Evolutionary conservation across 2,888 invertebrate species (phyloP), one percentile per base, ranked within the genome.

Genomic region (Rotaria macrura): DNA sequence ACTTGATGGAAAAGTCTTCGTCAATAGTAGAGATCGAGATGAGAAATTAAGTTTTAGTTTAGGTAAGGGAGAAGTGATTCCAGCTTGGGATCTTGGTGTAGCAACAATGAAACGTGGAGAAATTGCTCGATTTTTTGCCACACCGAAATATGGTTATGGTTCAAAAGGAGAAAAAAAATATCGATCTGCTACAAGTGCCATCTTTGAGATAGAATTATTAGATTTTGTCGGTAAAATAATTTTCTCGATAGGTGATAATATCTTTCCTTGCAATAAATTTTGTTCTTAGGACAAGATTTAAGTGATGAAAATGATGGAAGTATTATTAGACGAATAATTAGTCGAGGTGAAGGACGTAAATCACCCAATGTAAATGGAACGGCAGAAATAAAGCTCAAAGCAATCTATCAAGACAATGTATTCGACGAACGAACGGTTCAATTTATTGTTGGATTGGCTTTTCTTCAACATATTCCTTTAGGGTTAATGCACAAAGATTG

Each of bases 151-250:
- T 34, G 85, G 84, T 49, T 85, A 86, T 79, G 85, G 86, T 47
- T 14, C n/a, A 23, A 25, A 55, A 43, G 86, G 86, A 85, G 83
- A 79, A 17, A 65, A 29, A 17, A 86, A 85, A 86, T 91, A 91
- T 10, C 89, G 90, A 7, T 52, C 89, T 93, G 93, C 72, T 10
- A 65, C 84, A 23, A 74, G 14, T n/a, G 85, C 85, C 86, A 92
- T 94, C 88, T 97, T 97, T 91, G 96, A 97, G 54, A 96, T 96
- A 83, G 96, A 97, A 91, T 93, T 97, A 86, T 93, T 97, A 90
- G 94, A 88, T 72, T 85, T 88, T 49, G 52, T 87, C 74, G 29
- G 74, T 54, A 89, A 88, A 88, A 85, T 87, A 4, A 9, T 29
- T 57, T 57, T 25, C n/a, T 57, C 12, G 3, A 29, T 57, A 14